Evolutionary conservation across 1,140 invertebrate species (phyloP), one percentile per base, ranked within the genome.

Genomic region (Drosophila pseudoobscura): DNA sequence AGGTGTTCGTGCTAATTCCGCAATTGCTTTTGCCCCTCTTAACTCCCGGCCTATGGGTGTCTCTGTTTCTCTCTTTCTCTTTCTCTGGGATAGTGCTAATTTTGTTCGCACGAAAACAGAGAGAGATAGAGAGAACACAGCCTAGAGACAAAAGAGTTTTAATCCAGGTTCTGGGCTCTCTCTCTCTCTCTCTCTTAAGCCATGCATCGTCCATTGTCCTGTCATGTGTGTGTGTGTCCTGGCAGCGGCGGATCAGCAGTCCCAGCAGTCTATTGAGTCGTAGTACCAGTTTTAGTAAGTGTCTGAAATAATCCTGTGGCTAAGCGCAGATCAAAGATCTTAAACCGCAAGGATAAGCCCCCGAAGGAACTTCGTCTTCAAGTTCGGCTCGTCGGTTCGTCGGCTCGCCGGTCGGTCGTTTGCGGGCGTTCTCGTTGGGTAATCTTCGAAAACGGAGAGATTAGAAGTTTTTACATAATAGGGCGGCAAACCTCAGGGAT

Each of bases 271-370:
- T 13, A 39, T 39, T 39, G 35, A 39, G 35, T 13, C 35, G 39
- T 39, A 31, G 52, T 64, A 45, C 57, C 61, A 60, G 61, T 57
- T 55, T 79, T 79, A 79, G 80, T 84, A 70, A 84, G 82, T 78
- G 82, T 82, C 82, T 78, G 78, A 50, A 59, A 79, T 87, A 87
- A 85, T 85, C 82, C 82, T 77, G 78, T 52, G 62, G 82, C 82
- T 87, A 87, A 85, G 82, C 82, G 61, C 78, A 87, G 82, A 87
- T 85, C 82, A 85, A 87, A 85, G 82, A 85, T 87, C 82, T 82
- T 78, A 75, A 87, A 85, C 82, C 82, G 82, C 82, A 87, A 64
- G 35, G 59, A 61, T 74, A 64, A 75, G 73, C 54, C 54, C 31
- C 24, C 65, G 45, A 68, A 54, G 58, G 59, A 66, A 35, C 4